phyloP scores from a whole-genome alignment of 2,113 vertebrate species.

The Typhlomys cinereus region DNA sequence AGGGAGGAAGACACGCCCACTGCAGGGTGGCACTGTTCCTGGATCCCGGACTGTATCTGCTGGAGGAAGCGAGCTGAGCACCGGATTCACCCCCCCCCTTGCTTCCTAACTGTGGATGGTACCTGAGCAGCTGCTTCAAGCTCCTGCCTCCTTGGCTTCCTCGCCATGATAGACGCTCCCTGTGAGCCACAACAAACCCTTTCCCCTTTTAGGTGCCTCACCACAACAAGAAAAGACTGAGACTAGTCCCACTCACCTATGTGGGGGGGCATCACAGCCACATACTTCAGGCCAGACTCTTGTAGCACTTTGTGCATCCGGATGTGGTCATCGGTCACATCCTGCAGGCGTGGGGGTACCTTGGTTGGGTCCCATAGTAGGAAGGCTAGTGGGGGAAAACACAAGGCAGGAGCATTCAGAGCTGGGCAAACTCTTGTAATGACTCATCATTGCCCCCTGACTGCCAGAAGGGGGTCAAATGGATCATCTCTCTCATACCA shows the following conservation, averaged over 20 bases:
- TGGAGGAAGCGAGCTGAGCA: no score
- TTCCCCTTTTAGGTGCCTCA: no score
- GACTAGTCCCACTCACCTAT: constrained; percentile 88
- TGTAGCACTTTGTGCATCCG: constrained; percentile 91
- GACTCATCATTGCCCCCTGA: neutral
- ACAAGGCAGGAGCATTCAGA: constrained; percentile 31
- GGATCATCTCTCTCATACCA: neutral
- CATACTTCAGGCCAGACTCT: constrained; percentile 90
- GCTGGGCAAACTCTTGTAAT: neutral
- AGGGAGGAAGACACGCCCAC: no score
- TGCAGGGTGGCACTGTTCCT: no score
- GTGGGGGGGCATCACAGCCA: constrained; percentile 93
- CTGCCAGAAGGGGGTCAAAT: neutral
- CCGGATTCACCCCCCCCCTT: no score
- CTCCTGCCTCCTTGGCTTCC: no score
- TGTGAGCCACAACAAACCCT: no score
- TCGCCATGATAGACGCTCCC: no score
- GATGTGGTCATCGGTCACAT: constrained; percentile 92
- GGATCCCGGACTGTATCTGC: no score
- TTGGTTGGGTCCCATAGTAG: constrained; percentile 92
- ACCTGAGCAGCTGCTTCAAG: no score
- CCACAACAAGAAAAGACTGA: no score
- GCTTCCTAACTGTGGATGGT: no score
- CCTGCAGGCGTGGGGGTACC: constrained; percentile 87
- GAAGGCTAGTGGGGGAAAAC: constrained; percentile 85